Evolutionary conservation across 2,113 vertebrate genomes (phyloP), one percentile per base, ranked within the genome.

Genomic region (Dolichallabes microphthalmus): DNA sequence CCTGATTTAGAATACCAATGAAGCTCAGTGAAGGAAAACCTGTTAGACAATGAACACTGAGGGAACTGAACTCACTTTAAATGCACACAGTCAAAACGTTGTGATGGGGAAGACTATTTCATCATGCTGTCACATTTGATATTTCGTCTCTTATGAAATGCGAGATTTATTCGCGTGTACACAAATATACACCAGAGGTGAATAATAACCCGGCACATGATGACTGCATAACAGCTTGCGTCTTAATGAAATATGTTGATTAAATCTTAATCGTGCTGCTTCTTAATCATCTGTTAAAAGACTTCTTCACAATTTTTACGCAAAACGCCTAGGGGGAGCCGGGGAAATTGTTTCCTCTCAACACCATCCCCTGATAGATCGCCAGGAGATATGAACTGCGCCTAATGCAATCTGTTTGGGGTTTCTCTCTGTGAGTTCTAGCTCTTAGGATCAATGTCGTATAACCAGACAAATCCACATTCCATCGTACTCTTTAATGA

Each of bases 201-300:
- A 85, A 85, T 85, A 85, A 78, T 68, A 85, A 78, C 60, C 83
- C 61, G 14, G n/a, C 22, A 19, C 84, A 73, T 61, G 77, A 85
- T 50, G 84, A 73, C 66, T 80, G 77, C 78, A 61, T 80, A 85
- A 73, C 84, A 85, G 84, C 84, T 73, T 80, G 84, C 39, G 55
- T 74, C 77, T 52, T 80, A 85, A 85, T 85, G 84, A 85, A 85
- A 80, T 80, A 85, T 80, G 84, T 80, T 85, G 84, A 85, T 85
- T 85, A 85, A 85, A 85, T 85, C 84, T 85, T 85, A 85, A 85
- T 85, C 84, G 66, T 55, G n/a, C 84, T 57, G 77, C 84, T 85
- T 80, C 84, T 85, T 85, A 85, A 85, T 85, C 84, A 85, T 80
- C 84, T 85, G 84, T 32, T 85, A 85, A 85, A 85, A 74, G 77